These are phyloP conservation scores for Lamproptera curius DNA, from an alignment of 2,888 invertebrate species.

Conservation along the genomic window DNA sequence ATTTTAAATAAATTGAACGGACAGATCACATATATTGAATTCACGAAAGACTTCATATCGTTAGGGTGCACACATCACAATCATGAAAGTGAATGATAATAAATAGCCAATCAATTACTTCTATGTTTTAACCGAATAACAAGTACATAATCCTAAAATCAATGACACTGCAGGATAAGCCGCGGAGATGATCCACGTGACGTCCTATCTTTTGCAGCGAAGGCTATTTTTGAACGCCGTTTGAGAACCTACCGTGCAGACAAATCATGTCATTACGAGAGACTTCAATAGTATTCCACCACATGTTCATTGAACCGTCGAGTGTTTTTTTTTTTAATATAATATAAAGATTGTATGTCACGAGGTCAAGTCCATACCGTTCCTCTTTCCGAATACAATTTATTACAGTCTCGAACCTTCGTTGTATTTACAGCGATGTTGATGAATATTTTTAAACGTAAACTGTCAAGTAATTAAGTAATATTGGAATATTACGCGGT, in stretches of 20 bases:
- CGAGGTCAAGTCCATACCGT: slow-evolving; percentile 4
- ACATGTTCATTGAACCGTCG: slow-evolving; percentile 10
- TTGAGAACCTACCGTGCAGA: slow-evolving; percentile 12
- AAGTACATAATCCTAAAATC: background rate
- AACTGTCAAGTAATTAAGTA: too few species aligned
- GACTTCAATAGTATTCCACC: slow-evolving; percentile 15
- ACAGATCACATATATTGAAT: too few species aligned
- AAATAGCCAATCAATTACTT: too few species aligned
- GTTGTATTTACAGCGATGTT: background rate
- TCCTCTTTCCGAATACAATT: background rate
- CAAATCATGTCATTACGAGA: slow-evolving; percentile 11
- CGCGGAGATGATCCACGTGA: background rate
- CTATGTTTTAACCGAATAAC: too few species aligned
- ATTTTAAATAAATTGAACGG: too few species aligned
- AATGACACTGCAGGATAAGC: background rate
- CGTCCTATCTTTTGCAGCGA: background rate
- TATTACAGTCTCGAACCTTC: slow-evolving; percentile 3
- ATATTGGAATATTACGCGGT: too few species aligned
- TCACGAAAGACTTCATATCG: too few species aligned
- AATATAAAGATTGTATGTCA: slow-evolving; percentile 12
- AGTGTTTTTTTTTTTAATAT: slow-evolving; percentile 7
- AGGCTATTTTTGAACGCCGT: background rate
- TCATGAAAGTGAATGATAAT: too few species aligned
- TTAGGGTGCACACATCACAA: too few species aligned
- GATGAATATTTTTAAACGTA: too few species aligned